A percentile compares a stretch with the other conserved stretches of the same genome.
Evolutionary conservation across 2,888 invertebrate species (phyloP).

Genomic region (Cyclophora punctaria): DNA sequence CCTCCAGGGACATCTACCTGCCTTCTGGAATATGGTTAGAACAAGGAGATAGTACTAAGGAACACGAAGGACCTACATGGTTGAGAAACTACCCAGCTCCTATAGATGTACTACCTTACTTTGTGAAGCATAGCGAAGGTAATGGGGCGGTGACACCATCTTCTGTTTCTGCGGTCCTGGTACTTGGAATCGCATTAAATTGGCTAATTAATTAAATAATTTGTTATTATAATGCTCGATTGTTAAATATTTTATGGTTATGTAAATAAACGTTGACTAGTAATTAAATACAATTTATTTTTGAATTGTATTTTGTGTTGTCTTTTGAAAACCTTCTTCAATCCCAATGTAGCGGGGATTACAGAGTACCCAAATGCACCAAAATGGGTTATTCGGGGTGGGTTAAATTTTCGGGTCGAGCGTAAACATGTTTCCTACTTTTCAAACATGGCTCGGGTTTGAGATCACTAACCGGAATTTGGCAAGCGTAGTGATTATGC

Average conservation of each 20-base stretch:
- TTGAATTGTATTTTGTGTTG: no score
- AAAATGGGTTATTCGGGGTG: no score
- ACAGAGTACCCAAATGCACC: no score
- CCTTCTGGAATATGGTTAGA: slow-evolving; percentile 85
- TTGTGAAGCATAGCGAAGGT: slow-evolving; percentile 41
- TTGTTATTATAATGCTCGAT: background rate
- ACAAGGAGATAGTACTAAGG: slow-evolving; percentile 58
- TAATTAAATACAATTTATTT: background rate
- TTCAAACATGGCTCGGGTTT: no score
- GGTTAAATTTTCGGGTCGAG: no score
- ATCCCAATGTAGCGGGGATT: no score
- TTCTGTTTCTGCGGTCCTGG: slow-evolving; percentile 23
- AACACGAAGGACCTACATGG: slow-evolving; percentile 76
- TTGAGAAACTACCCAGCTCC: slow-evolving; percentile 79
- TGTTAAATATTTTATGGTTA: background rate
- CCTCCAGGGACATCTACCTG: slow-evolving; percentile 81
- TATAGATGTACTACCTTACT: slow-evolving; percentile 81
- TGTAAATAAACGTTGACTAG: background rate
- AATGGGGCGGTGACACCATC: slow-evolving; percentile 22
- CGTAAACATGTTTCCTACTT: no score
- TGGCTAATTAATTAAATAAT: background rate
- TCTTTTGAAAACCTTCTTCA: no score
- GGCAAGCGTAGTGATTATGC: no score
- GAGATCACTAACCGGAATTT: no score
- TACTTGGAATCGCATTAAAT: slow-evolving; percentile 23